Evolutionary conservation across 2,797 vertebrate genomes (phyloP).

Genomic region (Tiaroga cobitis): DNA sequence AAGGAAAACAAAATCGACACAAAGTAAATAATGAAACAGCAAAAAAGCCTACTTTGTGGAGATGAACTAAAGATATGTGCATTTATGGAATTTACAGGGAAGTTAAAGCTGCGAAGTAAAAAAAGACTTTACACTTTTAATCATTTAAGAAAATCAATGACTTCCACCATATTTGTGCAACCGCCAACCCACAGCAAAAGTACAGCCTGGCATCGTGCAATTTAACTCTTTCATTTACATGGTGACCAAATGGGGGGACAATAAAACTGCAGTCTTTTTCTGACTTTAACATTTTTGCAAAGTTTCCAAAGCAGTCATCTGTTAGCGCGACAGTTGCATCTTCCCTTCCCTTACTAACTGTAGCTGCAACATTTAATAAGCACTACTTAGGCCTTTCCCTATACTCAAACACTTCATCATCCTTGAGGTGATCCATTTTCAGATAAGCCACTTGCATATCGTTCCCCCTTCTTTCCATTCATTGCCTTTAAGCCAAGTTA

Average conservation of each 20-base stretch:
- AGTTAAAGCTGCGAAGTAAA: not conserved
- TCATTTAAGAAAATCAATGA: not conserved
- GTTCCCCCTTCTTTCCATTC: constrained; percentile 43
- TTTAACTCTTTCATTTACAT: constrained; percentile 16
- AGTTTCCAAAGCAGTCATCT: constrained; percentile 55
- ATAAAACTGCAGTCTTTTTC: constrained; percentile 38
- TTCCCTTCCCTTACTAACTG: not conserved
- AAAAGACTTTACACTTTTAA: not conserved
- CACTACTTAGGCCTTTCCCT: constrained; percentile 16
- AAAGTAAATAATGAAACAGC: constrained; percentile 56
- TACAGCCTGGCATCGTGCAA: constrained; percentile 18
- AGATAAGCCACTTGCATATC: constrained; percentile 47
- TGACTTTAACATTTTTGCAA: constrained; percentile 48
- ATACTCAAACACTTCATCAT: constrained; percentile 35
- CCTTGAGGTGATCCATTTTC: constrained; percentile 47
- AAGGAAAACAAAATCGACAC: constrained; percentile 52
- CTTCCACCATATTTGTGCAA: not conserved
- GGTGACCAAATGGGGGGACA: constrained; percentile 40
- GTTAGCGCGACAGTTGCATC: constrained; percentile 37
- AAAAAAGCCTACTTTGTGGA: not conserved
- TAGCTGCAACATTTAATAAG: constrained; percentile 29
- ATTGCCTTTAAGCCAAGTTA: constrained; percentile 51
- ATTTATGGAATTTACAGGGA: not conserved
- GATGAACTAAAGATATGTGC: not conserved
- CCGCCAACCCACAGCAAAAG: not conserved